Evolutionary conservation across 1,140 invertebrate genomes (phyloP).

Genomic region (Pseudomyrmex pallidus): DNA sequence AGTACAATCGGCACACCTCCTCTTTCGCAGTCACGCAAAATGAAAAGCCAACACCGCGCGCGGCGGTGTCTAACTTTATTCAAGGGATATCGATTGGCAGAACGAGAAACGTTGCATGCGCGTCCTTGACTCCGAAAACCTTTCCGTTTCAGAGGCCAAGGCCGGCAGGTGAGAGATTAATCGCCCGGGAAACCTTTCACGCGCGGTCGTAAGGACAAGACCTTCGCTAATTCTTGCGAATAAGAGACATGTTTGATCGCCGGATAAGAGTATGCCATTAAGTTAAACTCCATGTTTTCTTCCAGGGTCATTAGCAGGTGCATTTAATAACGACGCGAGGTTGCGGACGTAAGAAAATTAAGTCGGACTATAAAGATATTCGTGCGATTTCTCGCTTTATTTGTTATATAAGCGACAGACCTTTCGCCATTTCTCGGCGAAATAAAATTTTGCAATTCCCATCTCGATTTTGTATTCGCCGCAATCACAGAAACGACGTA

Average conservation of each 20-base stretch:
- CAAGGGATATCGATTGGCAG: slow-evolving; percentile 53
- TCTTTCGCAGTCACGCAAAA: slow-evolving; percentile 56
- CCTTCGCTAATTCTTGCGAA: slow-evolving; percentile 29
- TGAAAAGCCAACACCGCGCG: slow-evolving; percentile 47
- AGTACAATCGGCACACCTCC: not conserved
- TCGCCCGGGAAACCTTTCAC: slow-evolving; percentile 57
- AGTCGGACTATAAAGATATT: not conserved
- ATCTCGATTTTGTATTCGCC: not conserved
- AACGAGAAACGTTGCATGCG: slow-evolving; percentile 63
- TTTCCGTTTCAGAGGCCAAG: slow-evolving; percentile 64
- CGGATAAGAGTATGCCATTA: slow-evolving; percentile 3
- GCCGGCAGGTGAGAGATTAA: slow-evolving; percentile 66
- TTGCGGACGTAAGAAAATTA: not conserved
- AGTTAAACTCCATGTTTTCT: not conserved
- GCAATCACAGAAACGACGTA: not conserved
- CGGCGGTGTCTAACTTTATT: slow-evolving; percentile 43
- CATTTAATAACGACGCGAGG: not conserved
- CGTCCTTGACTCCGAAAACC: slow-evolving; percentile 68
- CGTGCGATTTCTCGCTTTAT: not conserved
- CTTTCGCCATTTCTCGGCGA: not conserved
- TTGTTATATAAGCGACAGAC: not conserved
- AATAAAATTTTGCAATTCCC: slow-evolving; percentile 20
- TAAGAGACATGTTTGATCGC: slow-evolving; percentile 12
- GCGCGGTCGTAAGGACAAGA: slow-evolving; percentile 23
- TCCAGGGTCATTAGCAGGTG: not conserved